Percentiles rank a stretch among this genome's conserved stretches.
These are phyloP conservation scores for Oceanodroma tethys DNA, from an alignment of 2,113 vertebrate genomes.

Conservation along the genomic window DNA sequence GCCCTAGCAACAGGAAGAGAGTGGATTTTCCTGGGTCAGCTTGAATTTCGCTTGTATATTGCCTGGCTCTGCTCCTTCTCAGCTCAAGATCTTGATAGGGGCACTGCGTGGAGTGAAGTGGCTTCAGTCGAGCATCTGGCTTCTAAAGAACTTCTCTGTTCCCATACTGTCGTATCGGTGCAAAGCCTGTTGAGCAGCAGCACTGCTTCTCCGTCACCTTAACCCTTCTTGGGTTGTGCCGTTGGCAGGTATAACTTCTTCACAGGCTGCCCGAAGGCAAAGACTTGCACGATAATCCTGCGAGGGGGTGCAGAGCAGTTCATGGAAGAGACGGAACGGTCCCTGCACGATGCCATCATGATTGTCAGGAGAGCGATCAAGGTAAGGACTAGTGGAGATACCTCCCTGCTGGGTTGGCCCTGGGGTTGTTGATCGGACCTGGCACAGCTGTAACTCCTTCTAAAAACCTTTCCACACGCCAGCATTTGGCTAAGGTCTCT, in stretches of 20 bases:
- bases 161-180: fast-evolving
- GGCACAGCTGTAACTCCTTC: background rate
- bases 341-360: conserved; percentile 98
- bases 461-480: background rate
- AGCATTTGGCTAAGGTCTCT: background rate
- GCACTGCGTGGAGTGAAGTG: fast-evolving
- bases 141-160: background rate
- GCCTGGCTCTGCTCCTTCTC: background rate
- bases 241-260: conserved; percentile 90
- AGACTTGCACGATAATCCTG: conserved; percentile 94
- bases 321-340: conserved; percentile 96
- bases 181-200: background rate
- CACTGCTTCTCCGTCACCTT: fast-evolving
- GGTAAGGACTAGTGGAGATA: conserved; percentile 46
- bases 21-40: background rate
- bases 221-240: background rate
- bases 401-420: fast-evolving
- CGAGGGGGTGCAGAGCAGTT: conserved; percentile 95
- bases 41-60: background rate
- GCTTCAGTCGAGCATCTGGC: background rate
- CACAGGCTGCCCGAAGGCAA: conserved; percentile 92
- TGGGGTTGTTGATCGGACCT: too few species aligned
- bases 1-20: background rate
- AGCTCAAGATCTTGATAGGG: fast-evolving
- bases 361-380: conserved; percentile 96